Conservation (phyloP, 1,140 invertebrate genomes). For the Anastrepha obliqua region DNA sequence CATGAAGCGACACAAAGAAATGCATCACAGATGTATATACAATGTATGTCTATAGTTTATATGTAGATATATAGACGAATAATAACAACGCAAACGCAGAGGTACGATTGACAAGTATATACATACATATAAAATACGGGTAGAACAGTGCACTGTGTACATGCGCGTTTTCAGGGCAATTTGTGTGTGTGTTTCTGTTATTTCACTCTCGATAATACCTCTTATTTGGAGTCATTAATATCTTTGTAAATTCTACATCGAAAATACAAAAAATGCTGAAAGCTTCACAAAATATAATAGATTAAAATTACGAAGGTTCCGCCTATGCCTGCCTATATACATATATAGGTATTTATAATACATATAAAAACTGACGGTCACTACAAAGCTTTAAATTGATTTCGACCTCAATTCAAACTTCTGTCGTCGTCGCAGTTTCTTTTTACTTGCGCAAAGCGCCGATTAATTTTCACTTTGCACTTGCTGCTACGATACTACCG, state of each 20-base stretch:
- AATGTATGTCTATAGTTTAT: background rate
- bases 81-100: no score
- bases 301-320: background rate
- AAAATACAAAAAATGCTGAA: no score
- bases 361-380: conserved; percentile 13
- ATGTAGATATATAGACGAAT: background rate
- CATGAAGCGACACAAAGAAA: conserved; percentile 31
- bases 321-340: background rate
- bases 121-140: background rate
- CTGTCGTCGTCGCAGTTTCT: background rate
- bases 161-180: conserved; percentile 21
- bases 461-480: conserved; percentile 51
- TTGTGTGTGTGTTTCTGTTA: background rate
- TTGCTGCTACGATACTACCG: conserved; percentile 18
- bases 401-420: conserved; percentile 47
- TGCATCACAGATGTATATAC: background rate
- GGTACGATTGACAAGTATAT: background rate
- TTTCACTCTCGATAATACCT: background rate
- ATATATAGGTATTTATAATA: conserved; percentile 1
- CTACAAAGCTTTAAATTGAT: conserved; percentile 50
- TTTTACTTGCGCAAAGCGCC: conserved; percentile 19
- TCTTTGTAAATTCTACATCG: background rate
- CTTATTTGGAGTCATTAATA: background rate
- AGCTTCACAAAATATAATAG: no score
- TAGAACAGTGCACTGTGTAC: background rate